These are phyloP conservation scores for Heliconius eleuchia DNA, from an alignment of 1,140 invertebrate species.

Conservation along the genomic window DNA sequence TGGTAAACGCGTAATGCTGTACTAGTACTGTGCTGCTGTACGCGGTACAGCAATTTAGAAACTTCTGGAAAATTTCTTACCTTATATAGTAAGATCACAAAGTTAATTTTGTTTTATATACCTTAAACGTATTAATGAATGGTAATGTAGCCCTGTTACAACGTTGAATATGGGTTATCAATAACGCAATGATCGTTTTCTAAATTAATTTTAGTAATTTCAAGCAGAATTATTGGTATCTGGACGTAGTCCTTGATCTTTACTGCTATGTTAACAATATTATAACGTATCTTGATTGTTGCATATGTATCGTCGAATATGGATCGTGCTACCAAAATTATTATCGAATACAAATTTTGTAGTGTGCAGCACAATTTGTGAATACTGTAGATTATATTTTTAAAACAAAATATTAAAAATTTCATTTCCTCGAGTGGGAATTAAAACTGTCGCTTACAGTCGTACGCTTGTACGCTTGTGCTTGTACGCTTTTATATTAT, in stretches of 20 bases:
- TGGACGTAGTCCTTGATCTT: too few relatives aligned
- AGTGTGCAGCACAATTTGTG: too few relatives aligned
- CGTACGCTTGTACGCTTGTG: too few relatives aligned
- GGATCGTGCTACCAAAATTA: too few relatives aligned
- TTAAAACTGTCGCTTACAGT: neutral
- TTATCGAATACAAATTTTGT: too few relatives aligned
- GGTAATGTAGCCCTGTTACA: neutral
- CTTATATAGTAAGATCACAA: slow-evolving; percentile 1
- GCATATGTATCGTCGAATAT: too few relatives aligned
- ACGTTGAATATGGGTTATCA: neutral
- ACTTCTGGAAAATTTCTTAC: slow-evolving; percentile 7
- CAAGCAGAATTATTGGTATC: neutral
- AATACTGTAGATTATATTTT: too few relatives aligned
- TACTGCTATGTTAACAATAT: too few relatives aligned
- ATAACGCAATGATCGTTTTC: neutral
- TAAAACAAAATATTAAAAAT: too few relatives aligned
- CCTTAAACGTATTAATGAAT: neutral
- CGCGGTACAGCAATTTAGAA: neutral
- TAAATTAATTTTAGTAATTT: neutral
- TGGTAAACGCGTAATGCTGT: slow-evolving; percentile 13
- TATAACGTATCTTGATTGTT: too few relatives aligned
- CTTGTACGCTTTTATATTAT: neutral
- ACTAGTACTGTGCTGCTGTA: neutral
- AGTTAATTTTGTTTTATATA: slow-evolving; percentile 6
- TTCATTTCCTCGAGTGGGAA: too few relatives aligned